Evolutionary conservation across 2,888 invertebrate genomes (phyloP), one percentile per base, ranked within the genome.

Genomic region (Carabus problematicus): DNA sequence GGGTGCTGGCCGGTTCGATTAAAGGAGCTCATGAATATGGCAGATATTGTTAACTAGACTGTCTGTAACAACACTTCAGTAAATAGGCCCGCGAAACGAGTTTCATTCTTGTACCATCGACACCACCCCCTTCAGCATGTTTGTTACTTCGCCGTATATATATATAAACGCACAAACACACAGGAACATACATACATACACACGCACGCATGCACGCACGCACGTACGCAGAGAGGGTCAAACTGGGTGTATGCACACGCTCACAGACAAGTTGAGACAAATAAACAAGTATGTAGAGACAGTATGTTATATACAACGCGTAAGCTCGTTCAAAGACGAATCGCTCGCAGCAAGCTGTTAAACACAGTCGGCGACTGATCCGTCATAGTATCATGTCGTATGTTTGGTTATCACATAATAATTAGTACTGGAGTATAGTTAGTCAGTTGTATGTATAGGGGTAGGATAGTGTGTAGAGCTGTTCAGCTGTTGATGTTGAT

Each of bases 71-170:
- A 60, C 60, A 60, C 61, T 61, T 61, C 45, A 61, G 59, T 45
- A 61, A 61, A 43, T 61, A 61, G 61, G 61, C 61, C 61, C 45
- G 61, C 19, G 61, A 29, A 61, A 56, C 56, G 39, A 56, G 56
- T 29, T 56, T 56, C 29, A 29, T 29, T 29, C 29, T 29, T 29
- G 29, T 29, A 29, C 29, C 29, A 29, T 29, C 29, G 6, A 6
- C 29, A 29, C 2, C 29, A 29, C 29, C 29, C n/a, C 6, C 6
- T 29, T 29, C 29, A 29, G 3, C 29, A 29, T 29, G 29, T 29
- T 6, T 29, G 29, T 29, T 29, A 6, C 29, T 29, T 29, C 29
- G 6, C 29, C 29, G 29, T 29, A 2, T 6, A 6, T 29, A 29
- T 6, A 29, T 6, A 29, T 6, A 29, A 2, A 29, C 3, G 6